Base-by-base conservation (phyloP, 2,888 invertebrate genomes). In the Monoplex corrugatus region DNA sequence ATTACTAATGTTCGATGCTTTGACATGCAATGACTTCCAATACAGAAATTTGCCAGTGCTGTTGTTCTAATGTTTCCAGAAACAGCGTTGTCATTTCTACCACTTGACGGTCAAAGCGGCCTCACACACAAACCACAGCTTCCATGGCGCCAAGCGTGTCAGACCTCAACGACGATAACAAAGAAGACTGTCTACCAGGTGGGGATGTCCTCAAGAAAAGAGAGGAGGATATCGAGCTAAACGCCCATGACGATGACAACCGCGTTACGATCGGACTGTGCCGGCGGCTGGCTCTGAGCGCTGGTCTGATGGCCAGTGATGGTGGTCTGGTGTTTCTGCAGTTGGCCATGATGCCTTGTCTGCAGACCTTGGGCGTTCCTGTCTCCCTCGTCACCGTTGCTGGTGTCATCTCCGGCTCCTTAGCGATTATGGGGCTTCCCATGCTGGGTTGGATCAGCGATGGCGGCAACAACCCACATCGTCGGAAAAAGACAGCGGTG, bases 351-450 rank as follows among this genome's bases (percentile, higher is more conserved):
- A 38, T 86, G 40, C 86, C 86, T n/a, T 63, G 63, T n/a, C 86
- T 86, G 86, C 86, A 86, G 86, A 43, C 68, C 3, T 43, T 86
- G 86, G 86, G 86, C 2, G 86, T 86, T 28, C 86, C 86, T 68
- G 68, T 86, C 28, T 68, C 86, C 68, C 28, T 86, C 43, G 86
- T 68, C 40, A 86, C 86, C 28, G 38, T 86, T 13, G 50, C 86
- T 1, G 86, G 86, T 10, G 38, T 50, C 86, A 35, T 86, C 68
- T 86, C 86, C 0, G 86, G 86, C 19, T 68, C 86, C 43, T 40
- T 86, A 68, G 86, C 68, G 10, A 40, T 86, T 28, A 19, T 68
- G 43, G 40, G n/a, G 2, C 86, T 86, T 28, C 63, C 63, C 68
- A 1, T 86, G 68, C 32, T 86, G 40, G 86, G 86, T 2, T 68